These are phyloP conservation scores for Hyposoter dolosus DNA, from an alignment of 2,888 invertebrate species.

Conservation along the genomic window DNA sequence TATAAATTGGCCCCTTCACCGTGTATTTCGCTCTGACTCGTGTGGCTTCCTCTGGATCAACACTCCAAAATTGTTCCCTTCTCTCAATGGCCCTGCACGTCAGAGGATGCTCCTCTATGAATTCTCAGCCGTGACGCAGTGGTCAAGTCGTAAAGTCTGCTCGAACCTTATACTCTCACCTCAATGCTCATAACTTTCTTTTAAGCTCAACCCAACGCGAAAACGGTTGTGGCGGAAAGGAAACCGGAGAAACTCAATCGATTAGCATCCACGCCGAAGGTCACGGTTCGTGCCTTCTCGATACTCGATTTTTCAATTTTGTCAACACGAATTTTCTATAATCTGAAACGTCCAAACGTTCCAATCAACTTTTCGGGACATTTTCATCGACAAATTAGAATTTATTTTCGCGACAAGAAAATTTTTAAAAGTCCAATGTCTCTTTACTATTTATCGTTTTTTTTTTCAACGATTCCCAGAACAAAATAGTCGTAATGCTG, in stretches of 20 bases:
- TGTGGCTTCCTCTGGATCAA: slow-evolving; percentile 52
- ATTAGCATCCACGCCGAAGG: background rate
- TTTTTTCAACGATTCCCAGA: slow-evolving; percentile 5
- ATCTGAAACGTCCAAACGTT: too few relatives aligned
- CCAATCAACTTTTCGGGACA: background rate
- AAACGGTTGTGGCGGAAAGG: background rate
- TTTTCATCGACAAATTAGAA: background rate
- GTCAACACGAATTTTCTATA: background rate
- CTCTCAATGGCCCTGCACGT: background rate
- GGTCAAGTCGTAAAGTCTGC: slow-evolving; percentile 69
- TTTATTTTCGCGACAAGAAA: background rate
- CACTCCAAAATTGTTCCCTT: slow-evolving; percentile 52
- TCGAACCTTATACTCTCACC: slow-evolving; percentile 50
- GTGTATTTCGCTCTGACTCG: slow-evolving; percentile 45
- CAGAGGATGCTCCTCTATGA: slow-evolving; percentile 27
- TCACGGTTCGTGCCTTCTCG: background rate
- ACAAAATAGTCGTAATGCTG: background rate
- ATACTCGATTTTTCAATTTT: background rate
- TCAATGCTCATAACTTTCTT: slow-evolving; percentile 53
- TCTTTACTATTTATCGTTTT: background rate
- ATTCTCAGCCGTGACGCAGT: background rate
- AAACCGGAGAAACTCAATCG: slow-evolving; percentile 1
- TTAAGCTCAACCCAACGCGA: slow-evolving; percentile 17
- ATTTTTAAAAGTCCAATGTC: background rate
- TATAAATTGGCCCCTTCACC: slow-evolving; percentile 71